Evolutionary conservation across 2,888 invertebrate genomes (phyloP), one percentile per base, ranked within the genome.

Genomic region (Pandemis cinnamomeana): DNA sequence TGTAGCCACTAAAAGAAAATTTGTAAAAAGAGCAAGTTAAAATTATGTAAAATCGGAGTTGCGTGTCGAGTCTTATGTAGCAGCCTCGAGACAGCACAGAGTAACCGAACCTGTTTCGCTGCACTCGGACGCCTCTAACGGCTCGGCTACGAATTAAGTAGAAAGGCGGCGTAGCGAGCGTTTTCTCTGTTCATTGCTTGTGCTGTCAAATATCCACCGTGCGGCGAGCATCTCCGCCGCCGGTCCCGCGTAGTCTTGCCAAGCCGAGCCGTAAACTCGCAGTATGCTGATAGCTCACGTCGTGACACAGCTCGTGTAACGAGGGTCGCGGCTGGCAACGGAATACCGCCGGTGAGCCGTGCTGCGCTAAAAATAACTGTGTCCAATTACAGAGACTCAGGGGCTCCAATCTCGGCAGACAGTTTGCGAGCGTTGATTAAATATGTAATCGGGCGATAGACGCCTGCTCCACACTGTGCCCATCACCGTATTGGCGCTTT

Each of bases 381-480:
- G 84, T 84, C 84, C 86, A 84, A 87, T 85, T 85, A 86, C 78
- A 60, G 79, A 80, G 78, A 80, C 78, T 71, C 75, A 42, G 53
- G 72, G 67, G 71, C 69, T 76, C 79, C 58, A 71, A 63, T 58
- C 71, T 44, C 71, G 67, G 42, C 67, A 78, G 82, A 75, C 83
- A 86, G 84, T 85, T 84, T 83, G 83, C 79, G 80, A 83, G 81
- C 78, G 80, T 83, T 86, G 85, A 83, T 89, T 89, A 88, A 89
- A 88, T 84, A 89, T 90, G 86, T 86, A 89, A 84, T 83, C 81
- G 79, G 77, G 76, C 78, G 71, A 78, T 78, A 75, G 77, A 76
- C 51, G 60, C 27, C 51, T 67, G 51, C 62, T 67, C 13, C 15
- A 46, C 58, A 69, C 67, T 69, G 66, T 61, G 53, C 11, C 44